phyloP scores from a whole-genome alignment of 2,797 vertebrate genomes.

The Telmatherina bonti region DNA sequence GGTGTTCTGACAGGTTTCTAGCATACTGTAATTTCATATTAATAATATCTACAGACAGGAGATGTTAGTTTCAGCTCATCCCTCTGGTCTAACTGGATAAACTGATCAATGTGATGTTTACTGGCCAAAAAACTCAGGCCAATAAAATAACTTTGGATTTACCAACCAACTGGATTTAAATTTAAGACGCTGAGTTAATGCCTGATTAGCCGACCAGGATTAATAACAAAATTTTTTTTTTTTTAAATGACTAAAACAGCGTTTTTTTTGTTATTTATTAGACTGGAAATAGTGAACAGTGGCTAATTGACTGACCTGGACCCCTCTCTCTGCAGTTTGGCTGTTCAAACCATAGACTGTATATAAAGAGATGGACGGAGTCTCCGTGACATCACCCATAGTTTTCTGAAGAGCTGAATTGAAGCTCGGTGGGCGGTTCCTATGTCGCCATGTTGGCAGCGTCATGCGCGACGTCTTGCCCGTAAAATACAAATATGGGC shows the following conservation, averaged over 20 bases:
- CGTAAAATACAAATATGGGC: too few species aligned
- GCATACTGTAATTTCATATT: constrained; percentile 20
- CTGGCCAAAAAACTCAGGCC: neutral
- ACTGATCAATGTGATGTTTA: neutral
- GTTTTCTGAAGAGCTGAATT: too few species aligned
- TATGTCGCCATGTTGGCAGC: too few species aligned
- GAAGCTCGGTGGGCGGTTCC: too few species aligned
- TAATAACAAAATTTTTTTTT: constrained; percentile 1
- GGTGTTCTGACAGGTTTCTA: constrained; percentile 43
- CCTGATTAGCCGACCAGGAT: neutral
- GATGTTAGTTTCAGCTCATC: neutral
- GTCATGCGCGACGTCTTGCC: too few species aligned
- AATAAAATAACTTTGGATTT: neutral
- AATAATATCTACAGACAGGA: constrained; percentile 11
- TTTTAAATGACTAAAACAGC: too few species aligned
- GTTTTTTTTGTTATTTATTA: too few species aligned
- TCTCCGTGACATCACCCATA: too few species aligned
- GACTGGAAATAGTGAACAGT: constrained; percentile 12
- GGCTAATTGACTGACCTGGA: neutral
- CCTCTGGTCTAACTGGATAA: constrained; percentile 1
- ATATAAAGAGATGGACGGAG: too few species aligned
- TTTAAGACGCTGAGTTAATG: neutral
- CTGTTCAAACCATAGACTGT: too few species aligned
- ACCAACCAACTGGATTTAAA: neutral
- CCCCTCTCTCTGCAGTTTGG: too few species aligned